phyloP scores from a whole-genome alignment of 64 coral and sea anemone species.

The Exaiptasia diaphana region DNA sequence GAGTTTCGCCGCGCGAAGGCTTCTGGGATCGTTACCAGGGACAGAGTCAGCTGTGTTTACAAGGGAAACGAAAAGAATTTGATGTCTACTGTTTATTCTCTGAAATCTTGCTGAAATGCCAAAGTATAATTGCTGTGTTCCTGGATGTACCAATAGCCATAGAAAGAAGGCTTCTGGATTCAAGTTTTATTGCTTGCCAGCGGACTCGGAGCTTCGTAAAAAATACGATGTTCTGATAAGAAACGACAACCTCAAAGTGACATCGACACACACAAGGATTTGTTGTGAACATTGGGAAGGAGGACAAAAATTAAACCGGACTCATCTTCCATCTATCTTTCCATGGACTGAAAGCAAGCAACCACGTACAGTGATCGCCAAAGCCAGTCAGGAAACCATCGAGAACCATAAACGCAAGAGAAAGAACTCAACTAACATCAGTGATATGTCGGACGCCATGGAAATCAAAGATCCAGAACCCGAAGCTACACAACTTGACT shows the following conservation, averaged over 20 bases:
- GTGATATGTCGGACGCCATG: not conserved
- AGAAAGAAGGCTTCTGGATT: not conserved
- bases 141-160: not conserved
- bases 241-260: not conserved
- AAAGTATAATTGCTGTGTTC: slow-evolving; percentile 36
- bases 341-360: not conserved
- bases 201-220: slow-evolving; percentile 11
- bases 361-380: not conserved
- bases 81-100: not conserved
- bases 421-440: not conserved
- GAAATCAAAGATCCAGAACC: not conserved
- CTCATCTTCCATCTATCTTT: slow-evolving; percentile 32
- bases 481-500: not conserved
- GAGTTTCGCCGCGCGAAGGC: not conserved
- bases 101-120: not conserved
- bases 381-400: not conserved
- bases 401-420: not conserved
- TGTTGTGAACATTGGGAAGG: slow-evolving; percentile 51
- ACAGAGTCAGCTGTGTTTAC: not conserved
- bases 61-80: not conserved
- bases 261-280: not conserved
- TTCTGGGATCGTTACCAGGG: slow-evolving; percentile 14
- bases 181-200: slow-evolving; percentile 18
- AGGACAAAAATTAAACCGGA: slow-evolving; percentile 23
- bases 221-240: slow-evolving; percentile 2